A percentile compares a stretch with the other conserved stretches of the same genome.
Evolutionary conservation across 2,888 invertebrate genomes (phyloP).

Genomic region (Brenthis daphne): DNA sequence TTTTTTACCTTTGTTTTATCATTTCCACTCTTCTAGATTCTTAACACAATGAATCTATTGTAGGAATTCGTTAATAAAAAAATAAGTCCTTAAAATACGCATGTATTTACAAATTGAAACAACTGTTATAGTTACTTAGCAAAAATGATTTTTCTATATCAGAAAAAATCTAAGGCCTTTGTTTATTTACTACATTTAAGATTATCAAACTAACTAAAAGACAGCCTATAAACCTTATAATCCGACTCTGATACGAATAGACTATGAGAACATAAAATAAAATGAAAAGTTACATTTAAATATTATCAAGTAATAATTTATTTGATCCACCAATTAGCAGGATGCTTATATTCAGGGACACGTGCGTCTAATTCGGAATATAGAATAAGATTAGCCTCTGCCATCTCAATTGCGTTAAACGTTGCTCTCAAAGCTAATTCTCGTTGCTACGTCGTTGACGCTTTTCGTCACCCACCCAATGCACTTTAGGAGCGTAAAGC

Average conservation of each 20-base stretch:
- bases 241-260: no score
- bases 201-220: no score
- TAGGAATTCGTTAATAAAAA: neutral
- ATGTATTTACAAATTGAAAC: no score
- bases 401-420: conserved; percentile 45
- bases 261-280: no score
- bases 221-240: no score
- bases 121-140: no score
- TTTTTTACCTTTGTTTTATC: conserved; percentile 1
- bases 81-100: neutral
- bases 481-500: conserved; percentile 73
- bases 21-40: neutral
- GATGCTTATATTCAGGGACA: neutral
- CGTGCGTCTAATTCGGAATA: conserved; percentile 28
- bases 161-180: no score
- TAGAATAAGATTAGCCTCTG: conserved; percentile 42
- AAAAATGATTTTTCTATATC: no score
- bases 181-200: no score
- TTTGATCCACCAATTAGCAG: neutral
- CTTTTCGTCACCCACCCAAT: conserved; percentile 70
- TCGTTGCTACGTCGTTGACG: conserved; percentile 54
- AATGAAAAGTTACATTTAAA: no score
- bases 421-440: conserved; percentile 58
- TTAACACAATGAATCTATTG: conserved; percentile 1
- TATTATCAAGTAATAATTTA: no score